These are phyloP conservation scores for Cotesia chilonis DNA, from an alignment of 1,140 invertebrate genomes.

Conservation along the genomic window DNA sequence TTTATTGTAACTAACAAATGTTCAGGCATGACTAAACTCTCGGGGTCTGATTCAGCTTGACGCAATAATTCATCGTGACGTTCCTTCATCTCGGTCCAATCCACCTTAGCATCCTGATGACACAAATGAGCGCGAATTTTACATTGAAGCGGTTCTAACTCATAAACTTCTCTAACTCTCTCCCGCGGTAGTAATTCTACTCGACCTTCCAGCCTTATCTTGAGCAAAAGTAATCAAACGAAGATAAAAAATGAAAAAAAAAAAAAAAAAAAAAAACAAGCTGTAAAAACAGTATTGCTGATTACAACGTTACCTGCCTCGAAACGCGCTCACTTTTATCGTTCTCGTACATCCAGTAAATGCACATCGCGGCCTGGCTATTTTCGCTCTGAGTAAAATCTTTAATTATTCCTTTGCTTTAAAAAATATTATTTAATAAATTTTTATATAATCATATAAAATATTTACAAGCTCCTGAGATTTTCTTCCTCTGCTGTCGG, in stretches of 20 bases:
- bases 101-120: conserved; percentile 56
- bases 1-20: conserved; percentile 58
- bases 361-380: conserved; percentile 64
- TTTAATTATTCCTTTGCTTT: neutral
- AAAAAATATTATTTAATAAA: conserved; percentile 23
- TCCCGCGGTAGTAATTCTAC: conserved; percentile 50
- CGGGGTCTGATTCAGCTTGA: conserved; percentile 43
- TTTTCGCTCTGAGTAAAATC: conserved; percentile 57
- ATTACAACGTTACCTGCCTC: neutral
- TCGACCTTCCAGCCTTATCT: conserved; percentile 62
- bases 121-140: conserved; percentile 64
- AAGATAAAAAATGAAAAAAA: conserved; percentile 26
- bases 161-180: conserved; percentile 57
- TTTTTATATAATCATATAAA: conserved; percentile 22
- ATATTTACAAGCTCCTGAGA: conserved; percentile 62
- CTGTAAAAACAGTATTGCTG: neutral
- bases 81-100: conserved; percentile 61
- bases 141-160: conserved; percentile 60
- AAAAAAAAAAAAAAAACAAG: neutral
- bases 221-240: neutral
- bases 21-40: conserved; percentile 57
- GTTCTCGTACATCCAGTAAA: conserved; percentile 45
- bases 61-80: conserved; percentile 55
- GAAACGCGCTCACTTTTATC: conserved; percentile 4
- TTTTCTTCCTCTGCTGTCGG: conserved; percentile 65